Base-by-base conservation (phyloP, 2,797 vertebrate genomes). In the Gila robusta region DNA sequence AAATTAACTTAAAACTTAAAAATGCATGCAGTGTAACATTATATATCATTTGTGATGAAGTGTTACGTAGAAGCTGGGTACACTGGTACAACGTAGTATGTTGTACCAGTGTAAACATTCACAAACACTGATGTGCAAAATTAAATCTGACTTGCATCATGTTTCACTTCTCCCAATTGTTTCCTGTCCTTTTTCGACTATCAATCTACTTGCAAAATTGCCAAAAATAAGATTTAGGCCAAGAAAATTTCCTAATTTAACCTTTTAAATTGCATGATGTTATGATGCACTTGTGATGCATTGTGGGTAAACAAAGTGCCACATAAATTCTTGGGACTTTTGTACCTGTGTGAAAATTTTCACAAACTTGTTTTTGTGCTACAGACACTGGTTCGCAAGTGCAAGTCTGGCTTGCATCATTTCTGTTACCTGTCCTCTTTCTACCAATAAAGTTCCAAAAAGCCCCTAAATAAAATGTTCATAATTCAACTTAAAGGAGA, bases 81-180 rank as follows among this genome's bases (percentile, higher is more conserved):
- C 28, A 32, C 28, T 32, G 28, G 28, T 32, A 32, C 28, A 32
- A 32, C 28, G 28, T 32, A 49, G 79, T 41, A 10, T 2, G 28
- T 62, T 81, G 19, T 11, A 52, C 41, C 17, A 6, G 59, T 32
- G 59, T n/a, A 69, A 52, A 81, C 32, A 81, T 81, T 67, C 28
- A 52, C 28, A 81, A 69, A 66, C 32, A 47, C 28, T 3, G 2
- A 77, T 56, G 19, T 54, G 10, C 1, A 12, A 74, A 49, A 54
- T 23, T 54, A 3, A 76, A 28, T 35, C 28, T 12, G 73, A 35
- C 17, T 52, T 74, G 19, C 52, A 21, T 54, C 0, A 21, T 54
- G 23, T 56, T 23, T 56, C 54, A 21, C 54, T 56, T 56, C 19
- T 23, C 54, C 21, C 19, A 62, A 2, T 26, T n/a, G n/a, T 32